These are phyloP conservation scores for Coturnix japonica DNA, from an alignment of 2,113 vertebrate genomes.

Conservation along the genomic window DNA sequence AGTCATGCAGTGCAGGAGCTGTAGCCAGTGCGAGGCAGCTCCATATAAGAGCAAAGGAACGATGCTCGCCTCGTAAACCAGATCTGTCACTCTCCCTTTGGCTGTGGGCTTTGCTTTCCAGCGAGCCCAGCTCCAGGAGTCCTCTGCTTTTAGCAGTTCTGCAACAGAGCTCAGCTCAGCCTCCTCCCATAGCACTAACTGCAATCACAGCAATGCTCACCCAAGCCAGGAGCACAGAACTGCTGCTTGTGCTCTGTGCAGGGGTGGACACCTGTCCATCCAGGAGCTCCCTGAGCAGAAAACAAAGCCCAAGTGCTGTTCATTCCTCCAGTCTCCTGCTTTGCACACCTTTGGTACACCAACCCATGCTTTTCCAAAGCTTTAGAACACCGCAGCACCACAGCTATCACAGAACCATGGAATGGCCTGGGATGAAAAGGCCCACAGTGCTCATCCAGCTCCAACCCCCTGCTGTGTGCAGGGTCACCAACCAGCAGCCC, in stretches of 20 bases:
- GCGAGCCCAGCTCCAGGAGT: neutral
- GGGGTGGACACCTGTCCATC: neutral
- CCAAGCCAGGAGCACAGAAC: neutral
- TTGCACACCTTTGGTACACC: neutral
- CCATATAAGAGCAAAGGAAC: slow-evolving; percentile 64
- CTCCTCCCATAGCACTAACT: neutral
- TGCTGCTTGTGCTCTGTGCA: neutral
- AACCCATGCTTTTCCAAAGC: neutral
- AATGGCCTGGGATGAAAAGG: too few species aligned
- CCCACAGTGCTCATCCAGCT: too few species aligned
- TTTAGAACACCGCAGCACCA: neutral
- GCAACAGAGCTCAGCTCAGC: neutral
- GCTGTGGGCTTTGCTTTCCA: neutral
- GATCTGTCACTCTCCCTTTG: neutral
- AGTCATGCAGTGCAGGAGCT: slow-evolving; percentile 45
- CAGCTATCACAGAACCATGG: too few species aligned
- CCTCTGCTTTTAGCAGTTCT: neutral
- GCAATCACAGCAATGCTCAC: neutral
- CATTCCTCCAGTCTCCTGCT: neutral
- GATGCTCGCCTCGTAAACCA: neutral
- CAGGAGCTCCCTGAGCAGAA: neutral
- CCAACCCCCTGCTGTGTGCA: too few species aligned
- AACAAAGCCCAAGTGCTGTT: neutral
- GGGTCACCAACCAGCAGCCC: too few species aligned
- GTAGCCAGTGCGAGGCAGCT: slow-evolving; percentile 6